Evolutionary conservation across 2,797 vertebrate species (phyloP), one percentile per base, ranked within the genome.

Genomic region (Acrossocheilus fasciatus): DNA sequence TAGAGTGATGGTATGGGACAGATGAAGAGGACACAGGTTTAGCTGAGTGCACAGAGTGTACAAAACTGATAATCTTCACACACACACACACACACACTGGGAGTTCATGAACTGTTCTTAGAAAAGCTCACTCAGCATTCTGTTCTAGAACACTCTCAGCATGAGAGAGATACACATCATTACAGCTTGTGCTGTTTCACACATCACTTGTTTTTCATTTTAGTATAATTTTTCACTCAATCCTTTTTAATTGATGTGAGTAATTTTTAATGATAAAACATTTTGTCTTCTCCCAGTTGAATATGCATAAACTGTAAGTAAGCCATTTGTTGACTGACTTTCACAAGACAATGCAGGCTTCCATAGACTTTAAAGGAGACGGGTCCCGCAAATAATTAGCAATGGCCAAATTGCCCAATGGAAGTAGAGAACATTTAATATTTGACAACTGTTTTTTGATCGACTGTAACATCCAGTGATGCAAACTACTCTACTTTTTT

Each of bases 81-180:
- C 34, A 50, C 30, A 57, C 17, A 57, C 17, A 59, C 75, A 57
- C 30, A 39, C 50, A 57, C 4, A 59, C 54, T 47, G n/a, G 26
- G 68, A 83, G 82, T 75, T 83, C 41, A 64, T 74, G 54, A 74
- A 83, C 41, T 75, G 41, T 72, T 72, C 64, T 14, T 47, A 74
- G 82, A 64, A 74, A 83, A 62, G 70, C 82, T 47, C 41, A 36
- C 54, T 75, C 70, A 74, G 54, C 81, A 43, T 83, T 74, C 41
- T 83, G 47, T 72, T 10, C 81, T 59, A 57, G 36, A 74, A 83
- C 10, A 14, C 69, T 73, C 54, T 45, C 82, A 45, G 54, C 70
- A 83, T 83, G 52, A 62, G 39, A 34, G 54, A 80, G 77, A 80
- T 47, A 64, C 30, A 54, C 39, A 62, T 43, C 39, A 80, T 59